Percentiles rank a stretch among this genome's conserved stretches.
Evolutionary conservation across 1,140 invertebrate genomes (phyloP).

Genomic region (Drosophila watanabei): DNA sequence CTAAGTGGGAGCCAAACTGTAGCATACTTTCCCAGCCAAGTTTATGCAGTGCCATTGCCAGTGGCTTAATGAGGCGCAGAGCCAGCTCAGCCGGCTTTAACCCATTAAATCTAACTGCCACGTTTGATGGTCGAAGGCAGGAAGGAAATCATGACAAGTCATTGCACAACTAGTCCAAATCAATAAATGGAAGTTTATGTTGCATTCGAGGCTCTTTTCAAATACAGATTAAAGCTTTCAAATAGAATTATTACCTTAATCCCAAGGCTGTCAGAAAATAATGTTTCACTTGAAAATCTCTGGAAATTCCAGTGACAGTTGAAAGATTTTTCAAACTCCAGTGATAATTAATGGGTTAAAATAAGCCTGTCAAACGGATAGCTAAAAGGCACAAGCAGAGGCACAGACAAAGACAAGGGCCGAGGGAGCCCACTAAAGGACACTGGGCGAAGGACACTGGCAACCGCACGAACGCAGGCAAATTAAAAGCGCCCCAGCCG

Average conservation of each 20-base stretch:
- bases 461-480: constrained; percentile 29
- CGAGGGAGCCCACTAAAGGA: background rate
- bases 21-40: constrained; percentile 69
- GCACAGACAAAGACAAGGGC: background rate
- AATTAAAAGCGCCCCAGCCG: constrained; percentile 56
- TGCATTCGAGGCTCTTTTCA: background rate
- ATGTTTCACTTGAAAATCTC: background rate
- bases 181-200: too few relatives aligned
- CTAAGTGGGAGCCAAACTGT: constrained; percentile 74
- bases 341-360: constrained; percentile 28
- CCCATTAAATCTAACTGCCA: constrained; percentile 13
- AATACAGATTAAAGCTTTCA: background rate
- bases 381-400: background rate
- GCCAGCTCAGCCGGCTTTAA: constrained; percentile 22
- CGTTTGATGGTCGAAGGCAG: background rate
- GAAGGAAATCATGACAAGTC: background rate
- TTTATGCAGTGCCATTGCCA: constrained; percentile 58
- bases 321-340: background rate
- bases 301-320: background rate
- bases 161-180: background rate
- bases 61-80: constrained; percentile 56
- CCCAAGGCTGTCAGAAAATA: background rate
- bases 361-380: constrained; percentile 22
- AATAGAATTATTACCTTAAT: background rate
- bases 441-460: constrained; percentile 26